These are phyloP conservation scores for Cabera pusaria DNA, from an alignment of 2,888 invertebrate genomes.

Conservation along the genomic window DNA sequence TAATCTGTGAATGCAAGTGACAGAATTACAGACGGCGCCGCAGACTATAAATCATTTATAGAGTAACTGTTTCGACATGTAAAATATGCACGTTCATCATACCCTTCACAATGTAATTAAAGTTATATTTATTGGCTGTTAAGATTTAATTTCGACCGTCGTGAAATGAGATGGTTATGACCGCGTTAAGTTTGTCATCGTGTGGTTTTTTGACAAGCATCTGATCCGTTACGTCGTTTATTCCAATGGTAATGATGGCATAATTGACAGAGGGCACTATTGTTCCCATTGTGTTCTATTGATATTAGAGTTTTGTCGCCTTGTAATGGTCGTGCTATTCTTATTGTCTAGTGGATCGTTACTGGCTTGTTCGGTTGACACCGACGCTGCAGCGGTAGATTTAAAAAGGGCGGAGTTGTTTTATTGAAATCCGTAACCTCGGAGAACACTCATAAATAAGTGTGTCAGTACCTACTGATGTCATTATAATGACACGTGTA, in stretches of 20 bases:
- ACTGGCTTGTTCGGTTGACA: slow-evolving; percentile 47
- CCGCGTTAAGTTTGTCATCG: slow-evolving; percentile 58
- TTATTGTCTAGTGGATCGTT: slow-evolving; percentile 69
- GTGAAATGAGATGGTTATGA: slow-evolving; percentile 33
- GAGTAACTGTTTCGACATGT: slow-evolving; percentile 63
- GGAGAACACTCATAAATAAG: slow-evolving; percentile 28
- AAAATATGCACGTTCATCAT: slow-evolving; percentile 64
- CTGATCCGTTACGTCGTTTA: slow-evolving; percentile 78
- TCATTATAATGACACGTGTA: slow-evolving; percentile 30
- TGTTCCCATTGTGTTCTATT: slow-evolving; percentile 79
- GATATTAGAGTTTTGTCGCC: slow-evolving; percentile 81
- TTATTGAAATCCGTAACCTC: slow-evolving; percentile 53
- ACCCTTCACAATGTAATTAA: slow-evolving; percentile 32
- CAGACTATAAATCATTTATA: slow-evolving; percentile 74
- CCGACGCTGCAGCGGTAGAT: slow-evolving; percentile 54
- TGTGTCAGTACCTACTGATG: slow-evolving; percentile 38
- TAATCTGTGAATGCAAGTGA: slow-evolving; percentile 59
- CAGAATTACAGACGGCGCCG: slow-evolving; percentile 63
- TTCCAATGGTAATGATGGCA: slow-evolving; percentile 81
- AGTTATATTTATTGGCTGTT: slow-evolving; percentile 46
- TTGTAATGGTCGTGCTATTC: slow-evolving; percentile 71
- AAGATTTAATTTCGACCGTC: slow-evolving; percentile 53
- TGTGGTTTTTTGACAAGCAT: slow-evolving; percentile 73
- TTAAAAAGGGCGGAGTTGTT: slow-evolving; percentile 71
- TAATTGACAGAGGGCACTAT: slow-evolving; percentile 82